Base-by-base conservation (phyloP, 1,140 invertebrate species). In the Oscheius sp. region DNA sequence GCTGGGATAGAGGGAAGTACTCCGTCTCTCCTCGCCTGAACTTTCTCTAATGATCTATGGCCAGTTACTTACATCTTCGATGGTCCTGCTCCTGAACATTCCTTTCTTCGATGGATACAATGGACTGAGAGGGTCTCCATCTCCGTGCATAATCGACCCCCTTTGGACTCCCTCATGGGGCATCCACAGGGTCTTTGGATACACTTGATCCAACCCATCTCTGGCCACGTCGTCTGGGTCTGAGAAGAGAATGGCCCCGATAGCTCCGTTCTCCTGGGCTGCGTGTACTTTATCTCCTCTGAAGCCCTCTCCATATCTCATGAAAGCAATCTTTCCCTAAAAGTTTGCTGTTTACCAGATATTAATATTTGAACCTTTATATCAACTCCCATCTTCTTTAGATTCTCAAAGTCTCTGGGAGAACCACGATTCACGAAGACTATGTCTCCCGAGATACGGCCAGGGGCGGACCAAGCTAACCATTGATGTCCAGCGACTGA, bases 91-190 rank as follows among this genome's bases (percentile, higher is more conserved):
- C 20, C 38, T 46, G 65, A 62, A 76, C 13, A 74, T 36, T 36
- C 61, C 71, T 13, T 49, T 38, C 35, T 75, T 75, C 1, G 75
- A 45, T 15, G 82, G 82, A 58, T 79, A 79, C 13, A 77, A 58
- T 18, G 83, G 83, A 18, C 77, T 84, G 10, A 84, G 36, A 15
- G 83, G 72, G 42, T 84, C 82, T 20, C 82, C 82, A 52, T 82
- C 78, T 15, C 23, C 68, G 55, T 66, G 35, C 59, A 77, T 79
- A 20, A 84, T 26, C 2, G 75, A 65, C 38, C 81, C 80, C 32
- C 80, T 69, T 68, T 82, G 80, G 31, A 80, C 80, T 2, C 63
- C 81, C 15, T 74, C 68, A 1, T 74, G 45, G 4, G 81, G 81
- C 79, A 83, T 74, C 72, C 73, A 83, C n/a, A 80, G 79, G 1